Evolutionary conservation across 2,113 vertebrate species (phyloP), one percentile per base, ranked within the genome.

Genomic region (Aplodontia rufa): DNA sequence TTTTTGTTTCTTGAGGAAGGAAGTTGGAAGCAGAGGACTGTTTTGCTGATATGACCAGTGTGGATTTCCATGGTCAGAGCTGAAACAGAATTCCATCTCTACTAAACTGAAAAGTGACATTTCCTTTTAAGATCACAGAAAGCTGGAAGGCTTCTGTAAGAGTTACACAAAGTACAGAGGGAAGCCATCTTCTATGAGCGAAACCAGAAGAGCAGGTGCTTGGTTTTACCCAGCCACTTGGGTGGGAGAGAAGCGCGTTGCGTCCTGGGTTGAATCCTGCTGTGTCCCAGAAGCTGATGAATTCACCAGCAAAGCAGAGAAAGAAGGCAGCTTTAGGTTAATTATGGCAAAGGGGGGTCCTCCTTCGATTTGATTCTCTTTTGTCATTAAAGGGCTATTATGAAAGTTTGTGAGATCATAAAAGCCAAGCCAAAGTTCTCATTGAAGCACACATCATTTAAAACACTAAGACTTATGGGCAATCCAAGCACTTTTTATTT

Each of bases 361-460:
- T 76, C 14, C 47, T 76, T 87, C 64, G 79, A 75, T 94, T 96
- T 55, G 72, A 74, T 86, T 94, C 22, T 58, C 24, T 93, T 49
- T 79, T 42, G 16, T 90, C 94, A 86, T 81, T 78, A 83, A 91
- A 78, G 26, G 10, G 14, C 64, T 87, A 82, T 68, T 58, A 66
- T 62, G 72, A 76, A 74, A 62, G 51, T 87, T 76, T 81, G 1
- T 58, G 84, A 93, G 66, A 47, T 7, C 71, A 26, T 37, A 91
- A 68, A 72, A 14, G 9, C 42, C 51, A 93, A n/a, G 24, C 42
- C 4, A 68, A 17, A n/a, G 5, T 84, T 95, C 30, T 76, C n/a
- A 92, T 6, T n/a, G 47, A 85, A 87, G 84, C 0, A 6, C 28
- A 51, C 24, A 62, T 42, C 19, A 76, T 51, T 91, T 68, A 79